Base-by-base conservation (phyloP, 2,797 vertebrate genomes). In the Trachops cirrhosus region DNA sequence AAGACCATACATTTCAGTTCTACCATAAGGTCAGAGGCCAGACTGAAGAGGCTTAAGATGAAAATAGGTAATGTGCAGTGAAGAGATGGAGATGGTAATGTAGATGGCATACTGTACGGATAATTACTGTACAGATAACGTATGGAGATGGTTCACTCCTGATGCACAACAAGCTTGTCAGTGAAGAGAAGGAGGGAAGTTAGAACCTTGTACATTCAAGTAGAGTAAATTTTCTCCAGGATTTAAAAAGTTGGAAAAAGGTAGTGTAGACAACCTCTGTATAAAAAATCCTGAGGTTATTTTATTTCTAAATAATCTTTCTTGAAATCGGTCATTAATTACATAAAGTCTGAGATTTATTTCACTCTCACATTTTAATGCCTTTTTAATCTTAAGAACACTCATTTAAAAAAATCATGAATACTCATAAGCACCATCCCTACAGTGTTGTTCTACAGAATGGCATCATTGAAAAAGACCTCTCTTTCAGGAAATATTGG, bases 401-500 rank as follows among this genome's bases (percentile, higher is more conserved):
- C 11, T 50, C 64, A 39, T 91, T 84, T 62, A 18, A 37, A 73
- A 41, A 29, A 18, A 37, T 48, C 24, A 71, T 37, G 44, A 92
- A 59, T 62, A 70, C 39, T 50, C 57, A 73, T 48, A 93, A 64
- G 86, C 39, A 79, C 57, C 93, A 91, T 93, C 52, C 79, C 84
- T 68, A 50, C 96, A 34, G 59, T 87, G 84, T 71, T 95, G 48
- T 70, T 85, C 68, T 46, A 96, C 90, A 91, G 86, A 71, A 84
- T 15, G 71, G 12, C 97, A 96, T 96, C 96, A 96, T 88, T 94
- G 97, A 97, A 96, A 92, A 92, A 68, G 91, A 82, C 85, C 89
- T 97, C 96, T 98, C 71, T 97, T 94, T 93, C 86, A 92, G 87
- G 95, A 93, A 98, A 97, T 94, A 96, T 97, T 98, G 96, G 93